Conservation (phyloP, 2,888 invertebrate genomes). For the Leptura quadrifasciata region DNA sequence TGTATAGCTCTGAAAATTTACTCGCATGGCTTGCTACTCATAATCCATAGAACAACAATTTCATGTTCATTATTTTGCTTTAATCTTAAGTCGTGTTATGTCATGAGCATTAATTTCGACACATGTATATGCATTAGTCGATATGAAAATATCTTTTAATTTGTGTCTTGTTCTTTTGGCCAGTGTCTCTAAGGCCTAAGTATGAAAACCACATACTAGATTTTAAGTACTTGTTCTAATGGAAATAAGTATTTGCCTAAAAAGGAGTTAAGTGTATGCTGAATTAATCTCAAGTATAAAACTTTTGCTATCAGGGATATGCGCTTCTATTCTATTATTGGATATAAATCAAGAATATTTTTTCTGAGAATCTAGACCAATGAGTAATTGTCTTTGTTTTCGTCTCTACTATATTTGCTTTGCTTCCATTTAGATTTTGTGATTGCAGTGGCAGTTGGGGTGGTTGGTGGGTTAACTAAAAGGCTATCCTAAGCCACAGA, state of each 20-base stretch:
- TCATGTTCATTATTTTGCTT: slow-evolving; percentile 9
- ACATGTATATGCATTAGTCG: slow-evolving; percentile 47
- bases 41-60: slow-evolving; percentile 42
- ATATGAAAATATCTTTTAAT: slow-evolving; percentile 43
- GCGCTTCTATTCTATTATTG: too few species aligned
- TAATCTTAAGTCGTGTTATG: slow-evolving; percentile 37
- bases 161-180: slow-evolving; percentile 30
- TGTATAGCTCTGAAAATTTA: slow-evolving; percentile 40
- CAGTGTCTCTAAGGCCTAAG: slow-evolving; percentile 44
- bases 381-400: too few species aligned
- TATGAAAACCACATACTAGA: not conserved
- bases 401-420: too few species aligned
- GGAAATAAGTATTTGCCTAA: not conserved
- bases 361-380: too few species aligned
- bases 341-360: too few species aligned
- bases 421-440: too few species aligned
- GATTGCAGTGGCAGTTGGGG: too few species aligned
- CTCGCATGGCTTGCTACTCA: slow-evolving; percentile 49
- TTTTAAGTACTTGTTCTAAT: slow-evolving; percentile 7
- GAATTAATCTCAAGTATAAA: too few species aligned
- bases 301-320: too few species aligned
- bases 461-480: too few species aligned
- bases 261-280: too few species aligned
- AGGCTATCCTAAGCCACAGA: too few species aligned
- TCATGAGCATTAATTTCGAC: slow-evolving; percentile 14